A percentile compares a stretch with the other conserved stretches of the same genome.
These are phyloP conservation scores for Ophioderma brevispina DNA, from an alignment of 35 echinoderm and acorn worm genomes.

Conservation along the genomic window DNA sequence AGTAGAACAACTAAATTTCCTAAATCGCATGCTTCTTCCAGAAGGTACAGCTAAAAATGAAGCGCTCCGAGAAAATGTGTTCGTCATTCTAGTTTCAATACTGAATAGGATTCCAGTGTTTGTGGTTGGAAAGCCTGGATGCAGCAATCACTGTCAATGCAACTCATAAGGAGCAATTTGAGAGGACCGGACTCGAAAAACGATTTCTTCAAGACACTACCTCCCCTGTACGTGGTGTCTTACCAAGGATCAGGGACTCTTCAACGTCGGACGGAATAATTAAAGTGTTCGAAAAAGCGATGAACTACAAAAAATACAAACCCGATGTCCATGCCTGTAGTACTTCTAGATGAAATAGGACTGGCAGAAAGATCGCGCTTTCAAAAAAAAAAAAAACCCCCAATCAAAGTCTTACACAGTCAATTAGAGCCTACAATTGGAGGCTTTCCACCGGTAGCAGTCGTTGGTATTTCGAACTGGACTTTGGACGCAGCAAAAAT, in stretches of 20 bases:
- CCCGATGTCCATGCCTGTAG: slow-evolving; percentile 48
- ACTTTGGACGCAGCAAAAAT: slow-evolving; percentile 58
- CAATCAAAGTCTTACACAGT: slow-evolving; percentile 40
- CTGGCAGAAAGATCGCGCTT: slow-evolving; percentile 36
- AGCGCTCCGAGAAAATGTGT: slow-evolving; percentile 46
- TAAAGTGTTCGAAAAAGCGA: slow-evolving; percentile 52
- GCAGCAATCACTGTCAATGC: slow-evolving; percentile 56
- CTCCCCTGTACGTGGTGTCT: slow-evolving; percentile 42
- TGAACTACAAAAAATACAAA: slow-evolving; percentile 40
- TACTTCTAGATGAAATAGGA: slow-evolving; percentile 54
- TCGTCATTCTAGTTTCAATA: slow-evolving; percentile 41
- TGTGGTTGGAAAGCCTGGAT: slow-evolving; percentile 47
- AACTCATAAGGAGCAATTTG: slow-evolving; percentile 34
- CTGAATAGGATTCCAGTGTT: slow-evolving; percentile 43
- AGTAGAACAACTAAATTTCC: slow-evolving; percentile 25
- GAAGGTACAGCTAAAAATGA: slow-evolving; percentile 41
- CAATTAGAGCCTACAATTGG: slow-evolving; percentile 27
- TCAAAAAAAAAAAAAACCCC: no score
- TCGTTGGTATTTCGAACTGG: slow-evolving; percentile 63
- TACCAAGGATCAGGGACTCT: slow-evolving; percentile 51
- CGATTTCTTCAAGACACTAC: slow-evolving; percentile 32
- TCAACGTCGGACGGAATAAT: slow-evolving; percentile 58
- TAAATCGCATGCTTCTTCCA: slow-evolving; percentile 22
- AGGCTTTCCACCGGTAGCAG: slow-evolving; percentile 33
- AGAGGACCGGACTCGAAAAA: slow-evolving; percentile 38